These are phyloP conservation scores for Tridacna gigas DNA, from an alignment of 2,888 invertebrate genomes.

Conservation along the genomic window DNA sequence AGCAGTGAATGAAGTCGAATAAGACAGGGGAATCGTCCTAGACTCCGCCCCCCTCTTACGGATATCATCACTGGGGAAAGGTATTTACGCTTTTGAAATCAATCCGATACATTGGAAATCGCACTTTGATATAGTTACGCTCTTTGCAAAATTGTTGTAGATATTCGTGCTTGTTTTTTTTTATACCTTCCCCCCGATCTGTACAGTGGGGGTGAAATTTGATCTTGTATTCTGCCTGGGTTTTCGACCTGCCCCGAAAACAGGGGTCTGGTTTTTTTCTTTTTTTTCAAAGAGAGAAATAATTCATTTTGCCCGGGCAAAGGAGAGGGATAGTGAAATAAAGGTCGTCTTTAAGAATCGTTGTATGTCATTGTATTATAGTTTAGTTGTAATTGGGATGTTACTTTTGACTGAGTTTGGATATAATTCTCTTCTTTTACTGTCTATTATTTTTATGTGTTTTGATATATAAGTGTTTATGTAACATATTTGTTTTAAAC, in stretches of 20 bases:
- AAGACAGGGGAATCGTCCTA: slow-evolving; percentile 25
- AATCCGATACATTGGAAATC: slow-evolving; percentile 57
- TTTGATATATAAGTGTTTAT: no score
- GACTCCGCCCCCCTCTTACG: slow-evolving; percentile 37
- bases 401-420: no score
- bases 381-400: no score
- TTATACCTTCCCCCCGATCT: not conserved
- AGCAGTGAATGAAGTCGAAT: slow-evolving; percentile 56
- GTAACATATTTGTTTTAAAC: no score
- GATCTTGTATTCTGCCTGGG: slow-evolving; percentile 12
- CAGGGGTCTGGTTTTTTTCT: slow-evolving; percentile 3
- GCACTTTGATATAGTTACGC: slow-evolving; percentile 48
- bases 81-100: slow-evolving; percentile 54
- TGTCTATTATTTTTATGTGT: no score
- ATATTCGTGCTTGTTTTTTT: slow-evolving; percentile 14
- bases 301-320: not conserved
- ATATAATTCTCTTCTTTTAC: no score
- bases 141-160: slow-evolving; percentile 25
- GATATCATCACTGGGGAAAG: slow-evolving; percentile 15
- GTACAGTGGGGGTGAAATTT: slow-evolving; percentile 17
- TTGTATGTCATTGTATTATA: no score
- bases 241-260: slow-evolving; percentile 12
- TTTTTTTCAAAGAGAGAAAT: not conserved
- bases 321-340: not conserved
- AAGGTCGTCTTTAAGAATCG: not conserved